Conservation (phyloP, 1,140 invertebrate species). For the Dinoponera quadriceps region DNA sequence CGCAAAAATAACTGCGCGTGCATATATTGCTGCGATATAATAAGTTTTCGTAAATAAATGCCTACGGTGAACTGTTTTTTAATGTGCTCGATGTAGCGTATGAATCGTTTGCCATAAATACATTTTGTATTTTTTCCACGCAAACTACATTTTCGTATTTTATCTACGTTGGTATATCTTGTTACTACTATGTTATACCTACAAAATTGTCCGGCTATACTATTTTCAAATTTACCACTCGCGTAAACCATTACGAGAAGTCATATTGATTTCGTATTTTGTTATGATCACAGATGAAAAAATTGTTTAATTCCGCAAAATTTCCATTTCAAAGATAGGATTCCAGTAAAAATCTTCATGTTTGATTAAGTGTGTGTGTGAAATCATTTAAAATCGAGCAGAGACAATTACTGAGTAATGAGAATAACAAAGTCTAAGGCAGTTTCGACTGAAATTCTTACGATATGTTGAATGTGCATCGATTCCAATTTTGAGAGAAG, state of each 20-base stretch:
- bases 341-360: too few species aligned
- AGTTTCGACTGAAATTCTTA: too few species aligned
- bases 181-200: neutral
- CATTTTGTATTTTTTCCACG: constrained; percentile 2
- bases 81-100: neutral
- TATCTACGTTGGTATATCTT: neutral
- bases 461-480: too few species aligned
- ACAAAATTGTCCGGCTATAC: neutral
- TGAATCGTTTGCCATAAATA: constrained; percentile 30
- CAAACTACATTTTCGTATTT: neutral
- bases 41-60: constrained; percentile 34
- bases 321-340: too few species aligned
- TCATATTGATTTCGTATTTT: constrained; percentile 16
- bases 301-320: too few species aligned
- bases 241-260: neutral
- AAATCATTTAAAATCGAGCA: too few species aligned
- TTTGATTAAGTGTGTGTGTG: too few species aligned
- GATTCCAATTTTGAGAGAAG: neutral
- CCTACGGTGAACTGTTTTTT: neutral
- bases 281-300: neutral
- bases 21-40: neutral
- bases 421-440: too few species aligned
- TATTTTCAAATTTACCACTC: constrained; percentile 3
- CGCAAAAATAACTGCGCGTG: neutral
- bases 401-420: too few species aligned